phyloP scores from a whole-genome alignment of 2,113 vertebrate genomes.

The Manacus vitellinus region DNA sequence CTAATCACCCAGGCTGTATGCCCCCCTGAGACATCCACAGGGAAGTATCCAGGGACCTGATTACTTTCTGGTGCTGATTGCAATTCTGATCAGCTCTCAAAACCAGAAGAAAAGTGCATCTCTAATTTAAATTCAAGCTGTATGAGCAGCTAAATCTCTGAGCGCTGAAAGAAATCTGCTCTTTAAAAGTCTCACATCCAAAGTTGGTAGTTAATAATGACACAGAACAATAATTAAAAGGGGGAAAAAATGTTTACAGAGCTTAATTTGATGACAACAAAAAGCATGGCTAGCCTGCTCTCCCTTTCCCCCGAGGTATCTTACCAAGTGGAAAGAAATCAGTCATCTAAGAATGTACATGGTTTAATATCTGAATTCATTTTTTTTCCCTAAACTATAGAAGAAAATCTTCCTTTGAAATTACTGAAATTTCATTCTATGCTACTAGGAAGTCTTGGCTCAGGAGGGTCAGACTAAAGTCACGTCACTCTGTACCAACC shows the following conservation, averaged over 20 bases:
- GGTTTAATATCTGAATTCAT: neutral
- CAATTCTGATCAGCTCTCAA: neutral
- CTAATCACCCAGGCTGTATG: neutral
- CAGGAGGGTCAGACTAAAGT: neutral
- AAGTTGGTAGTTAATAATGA: conserved; percentile 47
- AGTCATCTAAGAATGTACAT: neutral
- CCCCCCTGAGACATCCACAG: neutral
- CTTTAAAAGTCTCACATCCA: conserved; percentile 43
- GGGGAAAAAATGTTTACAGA: neutral
- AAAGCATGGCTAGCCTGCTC: conserved; percentile 3
- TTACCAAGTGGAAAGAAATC: conserved; percentile 10
- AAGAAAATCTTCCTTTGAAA: neutral
- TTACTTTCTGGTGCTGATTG: neutral
- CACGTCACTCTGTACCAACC: neutral
- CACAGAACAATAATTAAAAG: conserved; percentile 64
- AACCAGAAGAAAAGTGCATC: neutral
- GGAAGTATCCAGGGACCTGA: neutral
- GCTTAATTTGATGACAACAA: conserved; percentile 71
- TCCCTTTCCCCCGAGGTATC: neutral
- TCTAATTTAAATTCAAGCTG: conserved; percentile 42
- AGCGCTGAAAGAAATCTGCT: conserved; percentile 42
- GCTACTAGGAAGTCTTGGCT: neutral
- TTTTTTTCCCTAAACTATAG: neutral
- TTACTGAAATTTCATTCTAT: neutral
- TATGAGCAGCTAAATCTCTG: neutral